These are phyloP conservation scores for Aldrovandia affinis DNA, from an alignment of 2,797 vertebrate genomes.

Conservation along the genomic window DNA sequence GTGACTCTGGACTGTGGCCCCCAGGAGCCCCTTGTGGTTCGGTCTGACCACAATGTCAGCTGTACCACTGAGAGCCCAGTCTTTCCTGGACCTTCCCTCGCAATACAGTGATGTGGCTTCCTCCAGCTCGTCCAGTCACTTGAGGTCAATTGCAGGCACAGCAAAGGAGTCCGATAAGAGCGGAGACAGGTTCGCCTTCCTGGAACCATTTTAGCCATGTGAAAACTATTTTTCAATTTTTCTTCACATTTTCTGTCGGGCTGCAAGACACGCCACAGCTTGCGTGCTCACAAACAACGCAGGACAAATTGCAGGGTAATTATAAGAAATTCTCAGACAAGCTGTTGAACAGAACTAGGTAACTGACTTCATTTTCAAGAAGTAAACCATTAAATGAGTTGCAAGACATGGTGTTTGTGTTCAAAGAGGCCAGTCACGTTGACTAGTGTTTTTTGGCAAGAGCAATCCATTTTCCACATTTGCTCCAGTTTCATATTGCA, in stretches of 20 bases:
- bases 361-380: conserved; percentile 37
- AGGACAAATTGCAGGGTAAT: conserved; percentile 28
- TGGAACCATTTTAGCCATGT: conserved; percentile 1
- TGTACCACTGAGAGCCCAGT: neutral
- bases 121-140: neutral
- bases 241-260: neutral
- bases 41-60: neutral
- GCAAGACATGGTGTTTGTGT: conserved; percentile 20
- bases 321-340: conserved; percentile 10
- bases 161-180: neutral
- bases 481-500: conserved; percentile 47
- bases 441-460: conserved; percentile 43
- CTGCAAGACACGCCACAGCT: neutral
- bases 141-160: neutral
- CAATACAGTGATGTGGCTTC: neutral
- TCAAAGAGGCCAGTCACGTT: conserved; percentile 44
- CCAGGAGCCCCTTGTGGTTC: conserved; percentile 4
- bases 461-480: conserved; percentile 55
- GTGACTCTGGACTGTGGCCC: no score
- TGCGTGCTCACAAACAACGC: neutral
- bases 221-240: neutral
- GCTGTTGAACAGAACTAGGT: conserved; percentile 15
- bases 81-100: neutral
- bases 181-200: neutral
- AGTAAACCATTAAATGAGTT: conserved; percentile 28